Evolutionary conservation across 2,113 vertebrate species (phyloP), one percentile per base, ranked within the genome.

Genomic region (Chaenogobius annularis): DNA sequence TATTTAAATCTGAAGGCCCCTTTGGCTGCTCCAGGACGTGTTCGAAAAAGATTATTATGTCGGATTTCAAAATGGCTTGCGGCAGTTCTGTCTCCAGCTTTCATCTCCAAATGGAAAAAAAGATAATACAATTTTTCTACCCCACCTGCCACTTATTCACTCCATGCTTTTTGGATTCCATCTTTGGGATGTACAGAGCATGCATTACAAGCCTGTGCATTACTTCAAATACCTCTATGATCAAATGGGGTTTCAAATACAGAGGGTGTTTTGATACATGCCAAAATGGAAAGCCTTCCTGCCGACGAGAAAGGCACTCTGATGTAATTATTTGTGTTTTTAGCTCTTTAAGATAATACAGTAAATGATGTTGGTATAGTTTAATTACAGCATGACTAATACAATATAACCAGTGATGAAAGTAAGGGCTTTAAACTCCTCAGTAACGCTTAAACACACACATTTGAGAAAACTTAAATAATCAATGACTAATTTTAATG

Each of bases 21-120:
- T 31, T 31, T 31, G n/a, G 82, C 77, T 84, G 79, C 64, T 58
- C 40, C 75, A 73, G 79, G 82, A 92, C 82, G 81, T 68, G 79
- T 87, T 87, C 88, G 84, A 91, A 91, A n/a, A 90, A 40, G 37
- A 55, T 93, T 92, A 91, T 92, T 91, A 90, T 90, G 83, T 89
- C 90, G 89, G 75, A 84, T 89, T 91, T 90, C 82, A 83, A 90
- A 89, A 91, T 83, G 83, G 70, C 88, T n/a, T 89, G 69, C 74
- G 82, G 85, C 83, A 81, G 50, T 9, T 22, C 77, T 58, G 72
- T 80, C 77, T 81, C 62, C 22, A 56, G 74, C 85, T 90, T 92
- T 91, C 87, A 90, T 89, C 86, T 90, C 85, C 81, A 90, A 90
- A 88, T 81, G 84, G 85, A 89, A 87, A 87, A 79, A 89, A 90